Evolutionary conservation across 2,113 vertebrate species (phyloP), one percentile per base, ranked within the genome.

Genomic region (Balaenoptera acutorostrata): DNA sequence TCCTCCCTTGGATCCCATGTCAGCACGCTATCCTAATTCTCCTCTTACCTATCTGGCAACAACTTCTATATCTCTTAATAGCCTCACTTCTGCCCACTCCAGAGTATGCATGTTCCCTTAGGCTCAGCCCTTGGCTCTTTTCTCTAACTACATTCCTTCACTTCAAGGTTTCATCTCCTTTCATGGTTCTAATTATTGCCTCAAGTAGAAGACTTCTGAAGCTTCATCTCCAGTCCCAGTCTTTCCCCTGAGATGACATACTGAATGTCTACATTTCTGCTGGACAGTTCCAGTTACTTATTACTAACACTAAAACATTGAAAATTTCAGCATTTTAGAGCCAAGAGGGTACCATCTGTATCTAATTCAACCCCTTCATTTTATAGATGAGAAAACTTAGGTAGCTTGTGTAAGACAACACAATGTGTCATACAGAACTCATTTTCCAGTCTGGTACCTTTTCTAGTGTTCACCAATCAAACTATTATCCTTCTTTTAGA

Each of bases 21-120:
- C 49, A 66, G 39, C 52, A 46, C 41, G 27, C 64, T 71, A 72
- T 49, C 63, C 84, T 61, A 44, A 77, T 85, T 81, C 95, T 97
- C 82, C 61, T 96, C 90, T 97, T 78, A 96, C 75, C 88, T 84
- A 69, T 36, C 87, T 95, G 93, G 93, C 86, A 97, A 59, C 84
- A 66, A 59, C 29, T 77, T 88, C 71, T 41, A 2, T 39, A 41
- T 74, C 21, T 94, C 64, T 20, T 46, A 81, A 57, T 93, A 72
- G 57, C 72, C 31, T 72, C 21, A 46, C 33, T 78, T 72, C 64
- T 41, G 33, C 82, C 90, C 39, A 59, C 66, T 90, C 36, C 18
- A 72, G 33, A 90, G 14, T 57, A 15, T 81, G 44, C 66, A 68
- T 57, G 31, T 93, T 82, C 52, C 59, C 80, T 39, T 25, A 88